These are phyloP conservation scores for Osedax fenrisi DNA, from an alignment of 2,888 invertebrate species.

Conservation along the genomic window DNA sequence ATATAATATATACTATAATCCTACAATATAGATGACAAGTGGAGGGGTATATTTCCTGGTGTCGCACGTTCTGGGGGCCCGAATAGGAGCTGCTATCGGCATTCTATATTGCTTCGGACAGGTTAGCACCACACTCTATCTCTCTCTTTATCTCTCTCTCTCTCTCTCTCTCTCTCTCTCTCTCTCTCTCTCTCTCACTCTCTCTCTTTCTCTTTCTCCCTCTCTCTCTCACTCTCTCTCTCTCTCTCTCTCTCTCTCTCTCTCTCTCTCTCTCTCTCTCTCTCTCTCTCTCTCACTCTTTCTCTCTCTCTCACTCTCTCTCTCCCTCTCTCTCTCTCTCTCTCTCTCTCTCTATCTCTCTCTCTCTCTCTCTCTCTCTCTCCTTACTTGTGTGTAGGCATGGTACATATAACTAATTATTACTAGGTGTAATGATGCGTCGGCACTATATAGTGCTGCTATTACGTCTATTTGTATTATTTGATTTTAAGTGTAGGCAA, in stretches of 20 bases:
- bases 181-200: constrained; percentile 11
- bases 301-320: constrained; percentile 6
- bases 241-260: constrained; percentile 13
- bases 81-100: constrained; percentile 82
- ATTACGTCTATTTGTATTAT: too few species aligned
- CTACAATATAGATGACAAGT: constrained; percentile 63
- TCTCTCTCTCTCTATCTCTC: neutral
- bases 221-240: constrained; percentile 11
- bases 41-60: constrained; percentile 93
- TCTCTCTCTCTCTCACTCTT: constrained; percentile 1
- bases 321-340: constrained; percentile 1
- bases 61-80: constrained; percentile 80
- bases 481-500: too few species aligned
- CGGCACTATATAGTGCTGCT: too few species aligned
- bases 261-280: constrained; percentile 13
- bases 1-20: neutral
- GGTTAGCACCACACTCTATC: constrained; percentile 53
- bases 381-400: too few species aligned
- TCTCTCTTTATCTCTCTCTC: neutral
- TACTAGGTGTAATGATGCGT: too few species aligned
- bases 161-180: neutral
- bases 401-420: too few species aligned
- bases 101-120: constrained; percentile 89
- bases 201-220: constrained; percentile 14
- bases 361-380: neutral